These are phyloP conservation scores for Nemotelus pantherinus DNA, from an alignment of 2,888 invertebrate species.

Conservation along the genomic window DNA sequence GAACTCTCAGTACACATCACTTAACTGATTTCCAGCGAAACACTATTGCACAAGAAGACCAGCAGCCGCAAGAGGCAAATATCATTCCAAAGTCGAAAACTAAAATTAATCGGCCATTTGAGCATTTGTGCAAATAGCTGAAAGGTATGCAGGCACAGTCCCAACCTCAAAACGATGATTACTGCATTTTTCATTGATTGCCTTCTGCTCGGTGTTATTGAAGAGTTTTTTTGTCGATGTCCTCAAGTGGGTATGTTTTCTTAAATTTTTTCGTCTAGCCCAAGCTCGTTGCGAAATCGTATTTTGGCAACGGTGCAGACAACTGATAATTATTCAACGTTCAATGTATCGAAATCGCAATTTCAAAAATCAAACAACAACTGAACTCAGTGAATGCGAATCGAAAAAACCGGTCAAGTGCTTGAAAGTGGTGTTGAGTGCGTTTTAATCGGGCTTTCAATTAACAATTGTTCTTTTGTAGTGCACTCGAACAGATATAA, in stretches of 20 bases:
- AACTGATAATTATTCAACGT: conserved; percentile 31
- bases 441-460: conserved; percentile 1
- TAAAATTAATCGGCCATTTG: conserved; percentile 35
- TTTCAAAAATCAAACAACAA: conserved; percentile 9
- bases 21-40: conserved; percentile 3
- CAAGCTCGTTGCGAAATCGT: conserved; percentile 7
- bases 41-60: conserved; percentile 14
- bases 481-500: too few species aligned
- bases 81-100: not conserved
- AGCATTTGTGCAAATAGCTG: conserved; percentile 24
- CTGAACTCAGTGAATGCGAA: conserved; percentile 6
- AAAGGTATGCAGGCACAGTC: conserved; percentile 22
- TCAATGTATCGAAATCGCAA: conserved; percentile 9
- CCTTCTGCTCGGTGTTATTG: not conserved
- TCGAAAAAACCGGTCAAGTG: conserved; percentile 28
- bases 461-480: not conserved
- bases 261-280: conserved; percentile 4
- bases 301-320: conserved; percentile 16
- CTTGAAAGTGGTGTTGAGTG: not conserved
- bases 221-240: not conserved
- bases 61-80: conserved; percentile 7
- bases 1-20: not conserved
- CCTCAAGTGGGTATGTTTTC: not conserved
- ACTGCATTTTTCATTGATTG: conserved; percentile 9
- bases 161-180: conserved; percentile 20